Evolutionary conservation across 1,140 invertebrate species (phyloP), one percentile per base, ranked within the genome.

Genomic region (Heliconius congener): DNA sequence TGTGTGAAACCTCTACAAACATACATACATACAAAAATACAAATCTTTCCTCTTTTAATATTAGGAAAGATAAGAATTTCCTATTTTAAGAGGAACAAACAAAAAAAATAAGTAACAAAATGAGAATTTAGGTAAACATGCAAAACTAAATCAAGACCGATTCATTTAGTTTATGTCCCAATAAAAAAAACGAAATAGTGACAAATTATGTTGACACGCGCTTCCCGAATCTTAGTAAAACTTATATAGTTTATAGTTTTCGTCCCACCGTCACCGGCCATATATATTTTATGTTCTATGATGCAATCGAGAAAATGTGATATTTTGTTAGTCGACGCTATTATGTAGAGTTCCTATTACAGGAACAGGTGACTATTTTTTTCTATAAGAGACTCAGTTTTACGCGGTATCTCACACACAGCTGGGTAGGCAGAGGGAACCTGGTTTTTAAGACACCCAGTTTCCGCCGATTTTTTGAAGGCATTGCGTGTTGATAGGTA

Each of bases 201-300:
- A 66, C 74, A 75, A 57, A 23, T 23, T 37, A 42, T 60, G 60
- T 66, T 30, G 55, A 60, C 55, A 27, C 42, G 46, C 74, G 18
- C 39, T 70, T 76, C 60, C 55, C 74, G 74, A 71, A 27, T 76
- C 39, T 70, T 37, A 70, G 39, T 76, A 76, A 76, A 60, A 76
- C 74, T 70, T 76, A 76, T 76, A 16, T 13, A 75, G 55, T 75
- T 76, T 76, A 76, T 70, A 60, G 37, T 76, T 30, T 19, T 76
- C 76, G 70, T 73, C 52, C 76, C 76, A 78, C 76, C 81, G 77
- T 71, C 71, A 77, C 76, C 81, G 77, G 70, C 84, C 86, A 88
- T 90, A 30, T 86, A 90, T 84, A 88, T 88, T 88, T 88, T 88
- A 90, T 83, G 83, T 82, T 78, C 79, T 75, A 71, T 88, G 84